phyloP scores from a whole-genome alignment of 2,797 vertebrate species.

The Amazonetta brasiliensis region DNA sequence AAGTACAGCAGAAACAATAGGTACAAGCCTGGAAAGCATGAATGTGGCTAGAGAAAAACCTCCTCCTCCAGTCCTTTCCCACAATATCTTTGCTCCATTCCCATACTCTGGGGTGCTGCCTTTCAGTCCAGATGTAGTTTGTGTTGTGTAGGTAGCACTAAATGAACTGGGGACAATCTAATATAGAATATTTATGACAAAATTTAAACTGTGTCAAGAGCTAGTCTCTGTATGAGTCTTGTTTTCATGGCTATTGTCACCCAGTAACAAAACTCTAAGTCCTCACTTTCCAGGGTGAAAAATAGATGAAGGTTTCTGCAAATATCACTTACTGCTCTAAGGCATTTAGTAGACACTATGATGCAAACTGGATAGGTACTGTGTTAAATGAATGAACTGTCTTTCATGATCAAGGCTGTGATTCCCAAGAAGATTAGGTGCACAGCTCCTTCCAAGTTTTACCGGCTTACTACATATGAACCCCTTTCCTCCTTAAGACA shows the following conservation, averaged over 20 bases:
- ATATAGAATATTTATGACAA: neutral
- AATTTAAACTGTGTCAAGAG: neutral
- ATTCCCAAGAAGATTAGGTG: neutral
- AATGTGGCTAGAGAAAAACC: fast-evolving
- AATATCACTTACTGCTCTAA: neutral
- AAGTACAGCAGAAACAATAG: neutral
- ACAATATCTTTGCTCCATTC: neutral
- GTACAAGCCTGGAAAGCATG: neutral
- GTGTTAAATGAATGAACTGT: neutral
- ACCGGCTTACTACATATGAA: neutral
- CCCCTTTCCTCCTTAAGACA: neutral
- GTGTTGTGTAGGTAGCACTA: neutral
- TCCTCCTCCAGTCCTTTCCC: neutral
- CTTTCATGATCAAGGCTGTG: neutral
- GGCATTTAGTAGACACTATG: neutral
- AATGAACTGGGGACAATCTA: neutral
- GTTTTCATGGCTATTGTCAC: neutral
- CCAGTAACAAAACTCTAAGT: neutral
- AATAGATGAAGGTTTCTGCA: neutral
- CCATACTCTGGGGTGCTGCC: neutral
- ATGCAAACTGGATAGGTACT: neutral
- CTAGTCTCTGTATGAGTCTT: neutral
- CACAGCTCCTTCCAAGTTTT: neutral
- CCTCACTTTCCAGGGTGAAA: neutral
- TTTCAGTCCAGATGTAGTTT: neutral